Percentiles rank a stretch among this genome's conserved stretches.
phyloP scores from a whole-genome alignment of 2,797 vertebrate species.

The Tapirus indicus region DNA sequence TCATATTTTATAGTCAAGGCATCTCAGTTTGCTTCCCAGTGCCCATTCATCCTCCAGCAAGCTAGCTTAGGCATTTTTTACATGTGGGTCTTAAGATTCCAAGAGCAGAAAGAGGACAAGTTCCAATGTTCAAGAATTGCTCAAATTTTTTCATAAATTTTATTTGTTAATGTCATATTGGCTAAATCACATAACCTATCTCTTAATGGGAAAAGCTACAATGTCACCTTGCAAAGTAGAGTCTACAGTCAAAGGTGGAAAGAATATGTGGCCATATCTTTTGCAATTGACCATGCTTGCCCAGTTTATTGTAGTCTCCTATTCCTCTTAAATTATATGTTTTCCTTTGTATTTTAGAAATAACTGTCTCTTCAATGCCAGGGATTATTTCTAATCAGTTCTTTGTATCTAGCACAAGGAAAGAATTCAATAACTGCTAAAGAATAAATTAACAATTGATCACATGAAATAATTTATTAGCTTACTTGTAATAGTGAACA shows the following conservation, averaged over 20 bases:
- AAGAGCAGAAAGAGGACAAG: background rate
- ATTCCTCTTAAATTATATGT: background rate
- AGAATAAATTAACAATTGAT: background rate
- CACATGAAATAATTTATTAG: background rate
- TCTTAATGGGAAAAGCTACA: background rate
- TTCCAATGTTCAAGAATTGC: background rate
- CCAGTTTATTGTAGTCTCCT: background rate
- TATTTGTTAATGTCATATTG: background rate
- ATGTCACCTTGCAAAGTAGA: background rate
- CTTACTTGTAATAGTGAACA: background rate
- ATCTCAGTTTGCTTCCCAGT: background rate
- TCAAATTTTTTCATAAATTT: background rate
- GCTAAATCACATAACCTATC: background rate
- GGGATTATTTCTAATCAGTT: background rate
- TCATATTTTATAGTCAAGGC: background rate
- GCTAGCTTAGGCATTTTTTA: background rate
- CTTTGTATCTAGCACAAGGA: background rate
- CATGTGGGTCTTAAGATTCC: background rate
- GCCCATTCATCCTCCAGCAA: background rate
- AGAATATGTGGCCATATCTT: background rate
- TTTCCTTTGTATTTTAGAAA: background rate
- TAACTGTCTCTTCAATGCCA: background rate
- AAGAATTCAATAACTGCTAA: background rate
- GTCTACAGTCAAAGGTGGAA: background rate
- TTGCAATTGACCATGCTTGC: background rate